Percentiles rank a stretch among this genome's conserved stretches.
phyloP scores from a whole-genome alignment of 2,888 invertebrate species.

The Xylocampa areola region DNA sequence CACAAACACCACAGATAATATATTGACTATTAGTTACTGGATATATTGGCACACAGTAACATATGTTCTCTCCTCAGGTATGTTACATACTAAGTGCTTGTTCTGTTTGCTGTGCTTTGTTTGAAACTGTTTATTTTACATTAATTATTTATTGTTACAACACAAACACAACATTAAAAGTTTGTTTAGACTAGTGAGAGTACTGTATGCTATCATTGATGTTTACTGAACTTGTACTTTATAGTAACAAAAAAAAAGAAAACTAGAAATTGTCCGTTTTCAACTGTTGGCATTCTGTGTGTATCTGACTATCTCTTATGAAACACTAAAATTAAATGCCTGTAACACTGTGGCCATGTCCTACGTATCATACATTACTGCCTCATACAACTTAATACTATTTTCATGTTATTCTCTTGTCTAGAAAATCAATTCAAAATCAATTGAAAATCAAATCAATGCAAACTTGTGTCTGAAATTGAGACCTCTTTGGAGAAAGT shows the following conservation, averaged over 20 bases:
- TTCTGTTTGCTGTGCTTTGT: slow-evolving; percentile 37
- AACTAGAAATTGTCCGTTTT: not conserved
- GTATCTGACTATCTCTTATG: not conserved
- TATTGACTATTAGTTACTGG: slow-evolving; percentile 3
- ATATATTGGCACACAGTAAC: slow-evolving; percentile 8
- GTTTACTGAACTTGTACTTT: not conserved
- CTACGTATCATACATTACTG: slow-evolving; percentile 6
- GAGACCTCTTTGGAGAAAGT: no score
- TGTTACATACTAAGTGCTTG: slow-evolving; percentile 34
- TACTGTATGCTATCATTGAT: slow-evolving; percentile 7
- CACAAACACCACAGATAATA: not conserved
- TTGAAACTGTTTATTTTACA: not conserved
- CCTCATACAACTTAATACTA: not conserved
- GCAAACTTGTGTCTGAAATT: no score
- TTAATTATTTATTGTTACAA: not conserved
- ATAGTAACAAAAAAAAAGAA: not conserved
- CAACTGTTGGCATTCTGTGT: not conserved
- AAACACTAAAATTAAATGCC: not conserved
- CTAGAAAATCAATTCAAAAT: slow-evolving; percentile 5
- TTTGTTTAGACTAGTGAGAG: slow-evolving; percentile 12
- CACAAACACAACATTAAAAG: not conserved
- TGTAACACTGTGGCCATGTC: slow-evolving; percentile 9
- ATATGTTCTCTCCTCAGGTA: slow-evolving; percentile 37
- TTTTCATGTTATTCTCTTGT: slow-evolving; percentile 8
- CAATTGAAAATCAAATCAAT: no score